Evolutionary conservation across 2,888 invertebrate species (phyloP), one percentile per base, ranked within the genome.

Genomic region (Congeria kusceri): DNA sequence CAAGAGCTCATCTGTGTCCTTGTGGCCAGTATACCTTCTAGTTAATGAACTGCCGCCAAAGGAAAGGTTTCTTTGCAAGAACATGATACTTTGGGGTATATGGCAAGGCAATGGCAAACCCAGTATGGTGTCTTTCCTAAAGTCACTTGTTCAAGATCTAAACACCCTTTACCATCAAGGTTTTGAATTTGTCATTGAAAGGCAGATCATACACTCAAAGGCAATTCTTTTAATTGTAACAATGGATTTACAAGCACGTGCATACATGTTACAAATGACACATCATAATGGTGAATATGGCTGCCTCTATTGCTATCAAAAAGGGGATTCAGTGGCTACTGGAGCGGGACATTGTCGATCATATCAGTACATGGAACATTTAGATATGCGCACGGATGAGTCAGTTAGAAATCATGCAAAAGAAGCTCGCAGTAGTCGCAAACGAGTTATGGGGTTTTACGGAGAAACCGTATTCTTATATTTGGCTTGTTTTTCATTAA

Each of bases 221-320:
- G 58, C 28, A 44, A 58, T 71, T 15, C 18, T 53, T 7, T 20
- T 64, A 1, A 70, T 70, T 59, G 61, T 39, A 4, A 74, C 73
- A 59, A 46, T 76, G 53, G 61, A 72, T 64, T 44, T 84, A n/a
- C 81, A 72, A 58, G 84, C 84, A 15, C 53, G 79, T 29, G 76
- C 78, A 29, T 56, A 63, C 64, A 63, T 79, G 1, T n/a, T 71
- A n/a, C 39, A 69, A 13, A 82, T 80, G 75, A 82, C 82, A 1
- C 75, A 77, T 20, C 77, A 78, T 29, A 84, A 77, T 75, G 84
- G 80, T 7, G 63, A 69, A 29, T 64, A 58, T 82, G 80, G 80
- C 3, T 84, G 75, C 53, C 58, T 78, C 1, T 62, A 69, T 27
- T 74, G 69, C 46, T 5, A 28, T 1, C 20, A 72, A 4, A 27